Conservation (phyloP, 2,113 vertebrate species). For the Corvus moneduloides region DNA sequence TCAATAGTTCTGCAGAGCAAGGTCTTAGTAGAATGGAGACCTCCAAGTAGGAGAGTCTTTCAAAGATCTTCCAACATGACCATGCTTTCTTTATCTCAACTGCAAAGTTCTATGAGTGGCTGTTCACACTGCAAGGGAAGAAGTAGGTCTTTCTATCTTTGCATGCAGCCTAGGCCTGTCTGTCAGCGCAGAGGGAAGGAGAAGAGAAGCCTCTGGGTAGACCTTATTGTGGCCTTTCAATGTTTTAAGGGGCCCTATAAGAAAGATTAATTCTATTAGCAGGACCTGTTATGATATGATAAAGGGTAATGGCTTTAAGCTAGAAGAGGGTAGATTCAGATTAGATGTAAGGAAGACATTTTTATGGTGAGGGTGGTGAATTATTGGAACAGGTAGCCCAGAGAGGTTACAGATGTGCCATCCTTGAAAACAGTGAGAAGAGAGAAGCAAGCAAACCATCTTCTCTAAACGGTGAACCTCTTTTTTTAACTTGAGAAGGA, state of each 20-base stretch:
- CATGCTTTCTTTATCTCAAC: background rate
- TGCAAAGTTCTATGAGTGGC: background rate
- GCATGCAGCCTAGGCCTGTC: background rate
- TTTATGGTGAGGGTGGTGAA: background rate
- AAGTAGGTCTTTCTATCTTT: background rate
- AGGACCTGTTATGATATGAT: fast-evolving
- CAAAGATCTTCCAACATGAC: background rate
- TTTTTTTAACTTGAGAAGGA: background rate
- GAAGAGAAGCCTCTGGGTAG: background rate
- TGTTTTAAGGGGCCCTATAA: background rate
- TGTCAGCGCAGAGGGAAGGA: fast-evolving
- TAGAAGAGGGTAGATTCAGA: background rate
- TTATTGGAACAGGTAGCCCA: background rate
- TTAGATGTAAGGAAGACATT: background rate
- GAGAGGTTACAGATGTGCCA: background rate
- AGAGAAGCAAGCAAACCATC: background rate
- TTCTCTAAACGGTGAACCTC: background rate
- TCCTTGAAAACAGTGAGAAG: background rate
- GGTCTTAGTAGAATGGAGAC: background rate
- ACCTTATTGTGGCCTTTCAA: background rate
- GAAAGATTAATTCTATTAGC: background rate
- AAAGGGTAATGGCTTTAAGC: background rate
- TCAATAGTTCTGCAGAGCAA: background rate
- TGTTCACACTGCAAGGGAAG: background rate
- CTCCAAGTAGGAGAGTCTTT: background rate